These are phyloP conservation scores for Caenorhabditis zanzibari DNA, from an alignment of 2,888 invertebrate species.

Conservation along the genomic window DNA sequence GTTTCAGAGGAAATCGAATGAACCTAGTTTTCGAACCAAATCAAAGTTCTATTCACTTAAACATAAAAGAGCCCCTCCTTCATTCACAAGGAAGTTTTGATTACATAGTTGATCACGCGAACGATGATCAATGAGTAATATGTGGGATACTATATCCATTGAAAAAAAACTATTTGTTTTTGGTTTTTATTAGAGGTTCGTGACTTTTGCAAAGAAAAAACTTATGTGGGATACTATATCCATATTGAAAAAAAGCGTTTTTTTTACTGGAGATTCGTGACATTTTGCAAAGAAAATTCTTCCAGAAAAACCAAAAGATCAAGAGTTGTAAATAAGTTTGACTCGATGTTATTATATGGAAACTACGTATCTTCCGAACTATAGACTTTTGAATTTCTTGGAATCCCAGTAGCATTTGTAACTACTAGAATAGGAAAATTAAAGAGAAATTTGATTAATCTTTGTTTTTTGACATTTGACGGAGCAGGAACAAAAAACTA, in stretches of 20 bases:
- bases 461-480: too few relatives aligned
- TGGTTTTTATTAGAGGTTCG: too few relatives aligned
- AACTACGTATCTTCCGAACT: background rate
- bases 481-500: too few relatives aligned
- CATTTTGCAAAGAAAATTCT: background rate
- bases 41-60: slow-evolving; percentile 15
- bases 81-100: slow-evolving; percentile 30
- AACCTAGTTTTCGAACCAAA: background rate
- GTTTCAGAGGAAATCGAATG: slow-evolving; percentile 16
- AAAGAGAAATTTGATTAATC: too few relatives aligned
- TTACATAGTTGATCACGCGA: background rate
- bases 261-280: background rate
- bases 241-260: too few relatives aligned
- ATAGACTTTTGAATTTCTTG: too few relatives aligned
- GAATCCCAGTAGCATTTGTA: too few relatives aligned
- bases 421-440: too few relatives aligned
- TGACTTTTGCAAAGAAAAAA: too few relatives aligned
- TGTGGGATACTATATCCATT: slow-evolving; percentile 20
- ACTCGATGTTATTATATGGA: too few relatives aligned
- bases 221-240: too few relatives aligned
- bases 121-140: slow-evolving; percentile 1
- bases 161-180: too few relatives aligned
- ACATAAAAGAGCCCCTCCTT: background rate
- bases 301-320: background rate
- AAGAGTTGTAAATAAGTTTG: background rate